phyloP scores from a whole-genome alignment of 2,113 vertebrate species.

The Ophiodon elongatus region DNA sequence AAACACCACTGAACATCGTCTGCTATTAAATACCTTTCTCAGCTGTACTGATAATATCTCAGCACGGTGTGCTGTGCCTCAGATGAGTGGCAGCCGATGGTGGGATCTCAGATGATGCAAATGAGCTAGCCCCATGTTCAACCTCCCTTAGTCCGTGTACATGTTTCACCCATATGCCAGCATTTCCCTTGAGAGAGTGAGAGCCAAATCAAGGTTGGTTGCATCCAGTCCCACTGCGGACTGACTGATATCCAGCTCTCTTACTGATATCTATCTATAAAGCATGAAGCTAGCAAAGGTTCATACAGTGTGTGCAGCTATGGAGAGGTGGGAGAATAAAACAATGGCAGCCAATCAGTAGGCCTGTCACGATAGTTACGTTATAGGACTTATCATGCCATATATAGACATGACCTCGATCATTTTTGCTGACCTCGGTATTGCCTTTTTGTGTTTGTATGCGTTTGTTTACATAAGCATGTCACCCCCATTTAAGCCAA shows the following conservation, averaged over 20 bases:
- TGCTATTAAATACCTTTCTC: background rate
- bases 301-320: background rate
- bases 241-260: background rate
- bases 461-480: too few species aligned
- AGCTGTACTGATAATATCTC: background rate
- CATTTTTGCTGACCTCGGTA: too few species aligned
- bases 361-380: too few species aligned
- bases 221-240: background rate
- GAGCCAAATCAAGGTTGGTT: slow-evolving; percentile 15
- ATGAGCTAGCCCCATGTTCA: slow-evolving; percentile 7
- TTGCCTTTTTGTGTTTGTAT: too few species aligned
- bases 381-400: too few species aligned
- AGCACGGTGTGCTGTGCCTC: background rate
- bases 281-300: background rate
- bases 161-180: background rate
- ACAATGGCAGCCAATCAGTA: background rate
- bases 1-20: background rate
- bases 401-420: too few species aligned
- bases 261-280: background rate
- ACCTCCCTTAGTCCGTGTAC: slow-evolving; percentile 9
- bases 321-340: background rate
- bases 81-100: slow-evolving; percentile 16
- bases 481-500: too few species aligned
- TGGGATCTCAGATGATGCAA: slow-evolving; percentile 30
- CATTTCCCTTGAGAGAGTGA: background rate